Base-by-base conservation (phyloP, 2,797 vertebrate species). In the Clarias fuscus region DNA sequence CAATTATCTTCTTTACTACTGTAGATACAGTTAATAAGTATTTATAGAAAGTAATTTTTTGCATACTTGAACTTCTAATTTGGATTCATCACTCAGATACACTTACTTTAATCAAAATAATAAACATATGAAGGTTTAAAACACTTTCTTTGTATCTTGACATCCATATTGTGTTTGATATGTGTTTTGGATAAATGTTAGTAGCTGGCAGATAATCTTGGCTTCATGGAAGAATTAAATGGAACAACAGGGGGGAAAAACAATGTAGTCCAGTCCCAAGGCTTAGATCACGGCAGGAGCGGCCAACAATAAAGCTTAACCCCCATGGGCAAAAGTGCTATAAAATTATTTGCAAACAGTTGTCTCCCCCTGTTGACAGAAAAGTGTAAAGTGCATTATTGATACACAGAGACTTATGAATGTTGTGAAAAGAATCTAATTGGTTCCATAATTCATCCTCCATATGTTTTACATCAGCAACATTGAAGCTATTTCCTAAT, bases 61-160 rank as follows among this genome's bases (percentile, higher is more conserved):
- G 4, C 18, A n/a, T 17, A 5, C 40, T 37, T 24, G 22, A 78
- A 8, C 18, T 30, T 76, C 24, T 27, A 76, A 58, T 80, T 43
- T 43, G 61, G 10, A 43, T 80, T 59, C 14, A 79, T 15, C 65
- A 48, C 64, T 48, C 22, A 75, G 3, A 84, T 81, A 64, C 80
- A 80, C 83, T 85, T 87, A 84, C 81, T 80, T 84, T 24, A 64
- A 11, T 22, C 71, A 59, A 67, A 33, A 64, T 7, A 78, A 78
- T 78, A n/a, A 65, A 48, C 40, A 72, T 40, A 18, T 75, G 48
- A 73, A 83, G 18, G 15, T 68, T 65, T 13, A 77, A 30, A 33
- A 64, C 8, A 70, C 13, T 22, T 27, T 83, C 7, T 82, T 22
- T 78, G 10, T 43, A 18, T 24, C 7, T 56, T 8, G 17, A 61